A percentile compares a stretch with the other conserved stretches of the same genome.
Evolutionary conservation across 2,888 invertebrate species (phyloP).

Genomic region (Neuroscelio doddi): DNA sequence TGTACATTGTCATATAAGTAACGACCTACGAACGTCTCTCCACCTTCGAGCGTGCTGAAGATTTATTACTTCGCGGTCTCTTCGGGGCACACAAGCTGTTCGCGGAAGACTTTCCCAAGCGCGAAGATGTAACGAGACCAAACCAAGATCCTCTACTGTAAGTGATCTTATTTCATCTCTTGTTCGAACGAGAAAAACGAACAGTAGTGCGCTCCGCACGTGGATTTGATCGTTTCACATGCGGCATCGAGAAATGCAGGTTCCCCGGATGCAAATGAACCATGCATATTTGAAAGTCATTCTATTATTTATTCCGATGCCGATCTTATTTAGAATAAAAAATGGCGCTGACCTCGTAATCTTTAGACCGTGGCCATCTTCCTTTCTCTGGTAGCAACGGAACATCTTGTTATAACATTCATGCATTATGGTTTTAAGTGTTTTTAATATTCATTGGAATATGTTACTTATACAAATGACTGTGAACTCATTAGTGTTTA

Average conservation of each 20-base stretch:
- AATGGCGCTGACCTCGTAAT: slow-evolving; percentile 30
- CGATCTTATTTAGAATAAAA: slow-evolving; percentile 30
- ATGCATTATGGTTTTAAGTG: too few species aligned
- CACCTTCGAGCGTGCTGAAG: slow-evolving; percentile 66
- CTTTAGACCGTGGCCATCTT: slow-evolving; percentile 22
- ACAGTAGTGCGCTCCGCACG: slow-evolving; percentile 11
- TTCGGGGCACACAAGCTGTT: slow-evolving; percentile 14
- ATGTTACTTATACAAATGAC: too few species aligned
- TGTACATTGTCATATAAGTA: slow-evolving; percentile 46
- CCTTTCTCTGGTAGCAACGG: slow-evolving; percentile 12
- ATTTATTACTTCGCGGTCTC: slow-evolving; percentile 60
- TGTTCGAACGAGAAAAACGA: slow-evolving; percentile 1
- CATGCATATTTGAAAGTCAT: slow-evolving; percentile 42
- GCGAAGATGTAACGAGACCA: slow-evolving; percentile 54
- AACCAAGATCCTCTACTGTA: slow-evolving; percentile 29
- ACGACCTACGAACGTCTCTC: slow-evolving; percentile 54
- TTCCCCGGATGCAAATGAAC: slow-evolving; percentile 40
- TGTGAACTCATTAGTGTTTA: too few species aligned
- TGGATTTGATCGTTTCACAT: slow-evolving; percentile 29
- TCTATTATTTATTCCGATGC: slow-evolving; percentile 43
- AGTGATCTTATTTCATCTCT: slow-evolving; percentile 41
- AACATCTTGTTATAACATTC: too few species aligned
- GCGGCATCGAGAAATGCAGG: slow-evolving; percentile 33
- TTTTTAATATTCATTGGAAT: too few species aligned
- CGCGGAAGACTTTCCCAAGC: slow-evolving; percentile 60